These are phyloP conservation scores for Cephus runcator DNA, from an alignment of 2,888 invertebrate genomes.

Conservation along the genomic window DNA sequence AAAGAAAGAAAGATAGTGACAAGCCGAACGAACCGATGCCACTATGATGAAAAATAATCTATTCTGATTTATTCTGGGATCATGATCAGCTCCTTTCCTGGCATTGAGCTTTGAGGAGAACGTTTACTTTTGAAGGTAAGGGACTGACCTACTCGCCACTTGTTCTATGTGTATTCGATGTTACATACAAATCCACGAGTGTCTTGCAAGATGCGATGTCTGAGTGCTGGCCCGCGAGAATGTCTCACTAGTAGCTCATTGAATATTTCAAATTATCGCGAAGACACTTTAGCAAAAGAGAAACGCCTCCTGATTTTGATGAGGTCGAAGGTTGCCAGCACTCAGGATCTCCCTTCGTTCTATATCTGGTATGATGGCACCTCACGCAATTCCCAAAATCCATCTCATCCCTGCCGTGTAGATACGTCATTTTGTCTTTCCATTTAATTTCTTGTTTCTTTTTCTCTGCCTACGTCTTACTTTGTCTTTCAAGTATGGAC, in stretches of 20 bases:
- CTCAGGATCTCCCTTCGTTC: conserved; percentile 61
- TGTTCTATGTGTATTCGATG: conserved; percentile 65
- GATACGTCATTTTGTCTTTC: conserved; percentile 9
- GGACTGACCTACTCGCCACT: conserved; percentile 65
- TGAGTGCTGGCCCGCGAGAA: conserved; percentile 51
- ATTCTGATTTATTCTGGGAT: conserved; percentile 67
- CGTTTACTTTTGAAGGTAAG: conserved; percentile 68
- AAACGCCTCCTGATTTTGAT: neutral
- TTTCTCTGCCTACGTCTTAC: neutral
- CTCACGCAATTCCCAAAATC: conserved; percentile 58
- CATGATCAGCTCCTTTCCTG: conserved; percentile 67
- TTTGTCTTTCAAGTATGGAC: neutral
- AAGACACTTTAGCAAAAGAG: neutral
- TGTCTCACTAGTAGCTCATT: neutral
- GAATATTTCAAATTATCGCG: neutral
- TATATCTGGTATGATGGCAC: conserved; percentile 66
- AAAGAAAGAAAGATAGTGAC: conserved; percentile 8
- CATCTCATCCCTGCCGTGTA: conserved; percentile 35
- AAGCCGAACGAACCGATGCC: conserved; percentile 47
- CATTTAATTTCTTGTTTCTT: neutral
- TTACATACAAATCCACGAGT: conserved; percentile 62
- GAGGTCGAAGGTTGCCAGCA: conserved; percentile 45
- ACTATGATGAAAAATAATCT: conserved; percentile 64
- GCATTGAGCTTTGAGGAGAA: conserved; percentile 67
- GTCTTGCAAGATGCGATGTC: conserved; percentile 53